phyloP scores from a whole-genome alignment of 2,113 vertebrate genomes.

The Alectura lathami region DNA sequence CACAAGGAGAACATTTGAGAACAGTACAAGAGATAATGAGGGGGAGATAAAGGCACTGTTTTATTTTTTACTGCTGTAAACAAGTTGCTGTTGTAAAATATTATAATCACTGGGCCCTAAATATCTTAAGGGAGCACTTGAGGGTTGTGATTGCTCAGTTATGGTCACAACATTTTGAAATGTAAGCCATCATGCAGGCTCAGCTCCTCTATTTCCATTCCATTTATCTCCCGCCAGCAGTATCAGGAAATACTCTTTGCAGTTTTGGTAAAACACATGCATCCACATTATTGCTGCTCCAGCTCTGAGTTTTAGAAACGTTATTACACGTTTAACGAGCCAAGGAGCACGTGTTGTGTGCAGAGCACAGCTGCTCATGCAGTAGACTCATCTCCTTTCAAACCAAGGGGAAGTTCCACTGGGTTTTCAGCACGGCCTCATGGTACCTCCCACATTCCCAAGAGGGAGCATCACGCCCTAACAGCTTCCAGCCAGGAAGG shows the following conservation, averaged over 20 bases:
- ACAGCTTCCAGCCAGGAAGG: background rate
- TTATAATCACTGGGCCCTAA: background rate
- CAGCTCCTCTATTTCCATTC: background rate
- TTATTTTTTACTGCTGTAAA: conserved; percentile 41
- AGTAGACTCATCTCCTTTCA: background rate
- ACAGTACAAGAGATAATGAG: background rate
- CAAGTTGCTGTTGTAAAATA: background rate
- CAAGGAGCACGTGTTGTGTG: accelerated
- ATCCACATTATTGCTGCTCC: background rate
- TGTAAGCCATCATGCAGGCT: background rate
- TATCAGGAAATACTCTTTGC: background rate
- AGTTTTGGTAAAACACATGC: background rate
- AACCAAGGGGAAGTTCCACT: background rate
- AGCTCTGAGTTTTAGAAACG: background rate
- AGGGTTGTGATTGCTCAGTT: background rate
- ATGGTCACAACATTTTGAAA: background rate
- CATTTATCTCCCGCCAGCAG: background rate
- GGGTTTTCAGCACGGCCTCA: background rate
- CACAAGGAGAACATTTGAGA: background rate
- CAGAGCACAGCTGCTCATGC: background rate
- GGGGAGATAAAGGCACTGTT: background rate
- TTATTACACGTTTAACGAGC: accelerated
- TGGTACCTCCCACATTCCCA: background rate
- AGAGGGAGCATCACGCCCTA: background rate
- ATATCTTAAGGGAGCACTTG: background rate